phyloP scores from a whole-genome alignment of 1,140 invertebrate species.

The Hermetia illucens region DNA sequence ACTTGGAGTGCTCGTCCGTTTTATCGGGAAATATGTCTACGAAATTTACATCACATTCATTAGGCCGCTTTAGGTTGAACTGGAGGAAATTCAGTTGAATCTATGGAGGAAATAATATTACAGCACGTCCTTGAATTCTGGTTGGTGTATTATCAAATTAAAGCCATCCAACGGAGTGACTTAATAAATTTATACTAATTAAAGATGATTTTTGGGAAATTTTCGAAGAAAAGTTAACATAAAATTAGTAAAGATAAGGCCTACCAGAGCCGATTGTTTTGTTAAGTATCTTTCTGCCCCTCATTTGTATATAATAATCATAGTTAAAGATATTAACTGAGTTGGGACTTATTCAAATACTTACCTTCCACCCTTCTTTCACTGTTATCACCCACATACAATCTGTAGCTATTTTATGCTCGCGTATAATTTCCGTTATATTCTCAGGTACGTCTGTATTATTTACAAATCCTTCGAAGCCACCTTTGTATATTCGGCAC shows the following conservation, averaged over 20 bases:
- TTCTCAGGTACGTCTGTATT: constrained; percentile 20
- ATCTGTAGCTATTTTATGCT: constrained; percentile 42
- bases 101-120: constrained; percentile 31
- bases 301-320: too few species aligned
- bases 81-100: constrained; percentile 55
- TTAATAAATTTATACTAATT: too few species aligned
- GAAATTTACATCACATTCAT: constrained; percentile 72
- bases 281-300: too few species aligned
- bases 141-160: too few species aligned
- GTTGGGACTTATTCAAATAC: too few species aligned
- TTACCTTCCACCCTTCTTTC: constrained; percentile 49
- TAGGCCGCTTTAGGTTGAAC: constrained; percentile 56
- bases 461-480: constrained; percentile 23
- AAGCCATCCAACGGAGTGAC: too few species aligned
- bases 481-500: constrained; percentile 23
- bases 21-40: constrained; percentile 57
- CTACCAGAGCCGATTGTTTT: too few species aligned
- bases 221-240: too few species aligned
- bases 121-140: too few species aligned
- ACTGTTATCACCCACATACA: constrained; percentile 70
- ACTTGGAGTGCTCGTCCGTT: constrained; percentile 43
- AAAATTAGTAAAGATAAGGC: not conserved
- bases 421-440: constrained; percentile 19
- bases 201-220: too few species aligned
- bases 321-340: too few species aligned